These are phyloP conservation scores for Tychaedon coryphoeus DNA, from an alignment of 2,113 vertebrate genomes.

Conservation along the genomic window DNA sequence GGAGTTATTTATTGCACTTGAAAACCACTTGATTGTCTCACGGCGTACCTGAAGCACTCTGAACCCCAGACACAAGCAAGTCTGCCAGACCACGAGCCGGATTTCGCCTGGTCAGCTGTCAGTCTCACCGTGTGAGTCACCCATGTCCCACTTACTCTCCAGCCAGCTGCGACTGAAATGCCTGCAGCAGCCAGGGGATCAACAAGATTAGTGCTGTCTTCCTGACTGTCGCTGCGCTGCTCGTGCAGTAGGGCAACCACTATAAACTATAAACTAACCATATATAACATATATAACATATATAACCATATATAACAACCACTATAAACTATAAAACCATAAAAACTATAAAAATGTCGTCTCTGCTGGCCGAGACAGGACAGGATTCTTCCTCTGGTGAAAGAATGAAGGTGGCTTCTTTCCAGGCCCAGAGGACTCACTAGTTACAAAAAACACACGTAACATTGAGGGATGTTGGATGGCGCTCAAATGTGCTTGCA, in stretches of 20 bases:
- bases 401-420: not conserved
- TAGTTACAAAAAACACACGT: not conserved
- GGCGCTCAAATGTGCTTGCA: not conserved
- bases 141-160: not conserved
- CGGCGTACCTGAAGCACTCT: not conserved
- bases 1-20: not conserved
- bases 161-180: fast-evolving
- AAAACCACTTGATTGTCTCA: not conserved
- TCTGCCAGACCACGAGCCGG: not conserved
- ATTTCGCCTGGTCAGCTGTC: not conserved
- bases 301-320: no score
- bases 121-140: not conserved
- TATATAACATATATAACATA: no score
- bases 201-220: not conserved
- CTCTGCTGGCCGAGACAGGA: not conserved
- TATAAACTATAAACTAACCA: no score
- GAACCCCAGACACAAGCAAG: not conserved
- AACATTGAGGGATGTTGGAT: not conserved
- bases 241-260: fast-evolving
- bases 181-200: fast-evolving
- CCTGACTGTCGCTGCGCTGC: fast-evolving
- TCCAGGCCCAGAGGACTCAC: not conserved
- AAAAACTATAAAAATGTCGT: not conserved
- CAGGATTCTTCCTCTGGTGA: not conserved
- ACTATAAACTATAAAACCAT: no score